Percentiles rank a stretch among this genome's conserved stretches.
phyloP scores from a whole-genome alignment of 2,797 vertebrate genomes.

The Falco novaeseelandiae region DNA sequence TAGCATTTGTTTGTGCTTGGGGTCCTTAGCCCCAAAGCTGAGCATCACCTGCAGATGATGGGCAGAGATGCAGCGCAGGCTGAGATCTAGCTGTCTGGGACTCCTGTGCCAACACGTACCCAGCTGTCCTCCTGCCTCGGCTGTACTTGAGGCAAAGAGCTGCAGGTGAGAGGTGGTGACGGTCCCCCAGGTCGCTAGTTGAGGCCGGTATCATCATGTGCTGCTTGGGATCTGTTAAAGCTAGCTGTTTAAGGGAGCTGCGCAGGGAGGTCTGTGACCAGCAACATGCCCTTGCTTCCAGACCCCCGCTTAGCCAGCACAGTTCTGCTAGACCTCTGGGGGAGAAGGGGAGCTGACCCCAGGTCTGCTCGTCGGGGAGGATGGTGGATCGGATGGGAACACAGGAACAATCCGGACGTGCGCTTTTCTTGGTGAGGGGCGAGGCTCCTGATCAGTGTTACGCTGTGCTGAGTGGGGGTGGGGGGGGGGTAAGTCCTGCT shows the following conservation, averaged over 20 bases:
- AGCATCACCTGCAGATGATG: background rate
- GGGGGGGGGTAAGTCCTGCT: background rate
- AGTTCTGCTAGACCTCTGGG: background rate
- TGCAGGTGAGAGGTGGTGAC: background rate
- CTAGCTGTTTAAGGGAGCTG: background rate
- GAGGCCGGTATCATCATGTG: fast-evolving
- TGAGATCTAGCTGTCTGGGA: background rate
- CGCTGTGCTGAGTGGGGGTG: background rate
- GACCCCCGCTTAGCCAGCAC: no score
- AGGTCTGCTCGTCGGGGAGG: background rate
- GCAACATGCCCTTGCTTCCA: background rate
- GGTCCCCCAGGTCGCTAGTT: no score
- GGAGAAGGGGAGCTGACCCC: background rate
- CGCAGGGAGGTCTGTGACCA: background rate
- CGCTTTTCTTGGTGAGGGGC: background rate
- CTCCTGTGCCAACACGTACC: fast-evolving
- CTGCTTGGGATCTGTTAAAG: background rate
- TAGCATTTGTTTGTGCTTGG: background rate
- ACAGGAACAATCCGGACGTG: fast-evolving
- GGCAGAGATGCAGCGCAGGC: fast-evolving
- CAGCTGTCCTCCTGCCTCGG: fast-evolving
- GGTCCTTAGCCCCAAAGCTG: background rate
- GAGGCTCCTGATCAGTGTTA: fast-evolving
- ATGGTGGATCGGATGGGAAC: fast-evolving
- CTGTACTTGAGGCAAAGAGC: background rate